phyloP scores from a whole-genome alignment of 2,113 vertebrate species.

The Origma solitaria region DNA sequence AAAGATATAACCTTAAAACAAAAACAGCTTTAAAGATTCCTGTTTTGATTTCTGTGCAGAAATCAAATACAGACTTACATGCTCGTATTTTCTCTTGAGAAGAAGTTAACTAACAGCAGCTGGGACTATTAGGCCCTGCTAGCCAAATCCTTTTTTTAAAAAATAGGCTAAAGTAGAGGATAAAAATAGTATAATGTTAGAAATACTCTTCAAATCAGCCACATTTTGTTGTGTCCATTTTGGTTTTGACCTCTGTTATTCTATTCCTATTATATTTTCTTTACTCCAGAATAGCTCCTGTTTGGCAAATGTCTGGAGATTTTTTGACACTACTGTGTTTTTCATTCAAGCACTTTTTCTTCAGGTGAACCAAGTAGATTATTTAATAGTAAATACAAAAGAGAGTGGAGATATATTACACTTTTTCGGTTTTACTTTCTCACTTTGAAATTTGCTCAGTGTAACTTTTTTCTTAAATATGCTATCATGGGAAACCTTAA shows the following conservation, averaged over 20 bases:
- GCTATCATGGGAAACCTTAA: not conserved
- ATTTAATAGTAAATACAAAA: not conserved
- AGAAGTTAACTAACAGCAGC: not conserved
- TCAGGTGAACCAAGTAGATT: not conserved
- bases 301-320: not conserved
- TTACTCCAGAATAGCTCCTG: not conserved
- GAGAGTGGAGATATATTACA: not conserved
- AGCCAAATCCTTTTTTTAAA: not conserved
- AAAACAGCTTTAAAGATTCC: not conserved
- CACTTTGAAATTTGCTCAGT: not conserved
- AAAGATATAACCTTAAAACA: not conserved
- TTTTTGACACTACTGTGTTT: not conserved
- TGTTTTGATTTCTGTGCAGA: not conserved
- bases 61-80: not conserved
- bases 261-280: not conserved
- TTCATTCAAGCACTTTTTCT: not conserved
- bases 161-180: not conserved
- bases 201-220: not conserved
- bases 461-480: not conserved
- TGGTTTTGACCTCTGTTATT: not conserved
- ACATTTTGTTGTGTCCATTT: fast-evolving
- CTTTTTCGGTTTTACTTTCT: not conserved
- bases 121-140: not conserved
- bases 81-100: not conserved
- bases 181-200: not conserved